phyloP scores from a whole-genome alignment of 2,888 invertebrate genomes.

The Apocheima hispidaria region DNA sequence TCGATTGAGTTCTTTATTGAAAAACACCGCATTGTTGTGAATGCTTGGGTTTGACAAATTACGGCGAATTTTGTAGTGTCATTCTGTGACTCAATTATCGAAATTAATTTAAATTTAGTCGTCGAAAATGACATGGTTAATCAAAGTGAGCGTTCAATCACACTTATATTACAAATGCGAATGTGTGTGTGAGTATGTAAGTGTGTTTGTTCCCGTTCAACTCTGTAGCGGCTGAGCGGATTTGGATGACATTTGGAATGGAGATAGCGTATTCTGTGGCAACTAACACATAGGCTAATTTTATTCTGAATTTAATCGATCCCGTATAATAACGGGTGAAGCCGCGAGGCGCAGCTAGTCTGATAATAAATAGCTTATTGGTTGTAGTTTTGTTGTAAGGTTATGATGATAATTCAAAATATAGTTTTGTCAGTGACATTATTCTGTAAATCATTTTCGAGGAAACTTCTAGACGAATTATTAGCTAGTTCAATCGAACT shows the following conservation, averaged over 20 bases:
- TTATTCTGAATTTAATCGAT: no score
- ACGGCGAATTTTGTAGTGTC: slow-evolving; percentile 8
- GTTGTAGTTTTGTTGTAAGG: slow-evolving; percentile 10
- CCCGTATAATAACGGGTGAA: no score
- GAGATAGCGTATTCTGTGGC: no score
- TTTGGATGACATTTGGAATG: no score
- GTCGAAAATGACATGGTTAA: slow-evolving; percentile 6
- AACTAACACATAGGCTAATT: no score
- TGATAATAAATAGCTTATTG: not conserved
- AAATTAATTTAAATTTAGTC: slow-evolving; percentile 20
- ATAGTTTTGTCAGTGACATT: not conserved
- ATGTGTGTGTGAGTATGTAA: no score
- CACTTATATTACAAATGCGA: no score
- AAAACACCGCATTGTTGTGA: slow-evolving; percentile 34
- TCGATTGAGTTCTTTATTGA: slow-evolving; percentile 63
- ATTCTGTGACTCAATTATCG: slow-evolving; percentile 9
- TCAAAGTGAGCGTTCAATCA: slow-evolving; percentile 5
- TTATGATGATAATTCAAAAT: not conserved
- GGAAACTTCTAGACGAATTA: not conserved
- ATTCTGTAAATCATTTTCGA: not conserved
- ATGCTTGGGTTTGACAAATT: slow-evolving; percentile 11
- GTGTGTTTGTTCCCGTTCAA: no score
- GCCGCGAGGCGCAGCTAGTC: no score
- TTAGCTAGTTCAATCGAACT: not conserved
- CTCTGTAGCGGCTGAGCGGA: no score